Conservation (phyloP, 2,113 vertebrate species). For the Chaenogobius annularis region DNA sequence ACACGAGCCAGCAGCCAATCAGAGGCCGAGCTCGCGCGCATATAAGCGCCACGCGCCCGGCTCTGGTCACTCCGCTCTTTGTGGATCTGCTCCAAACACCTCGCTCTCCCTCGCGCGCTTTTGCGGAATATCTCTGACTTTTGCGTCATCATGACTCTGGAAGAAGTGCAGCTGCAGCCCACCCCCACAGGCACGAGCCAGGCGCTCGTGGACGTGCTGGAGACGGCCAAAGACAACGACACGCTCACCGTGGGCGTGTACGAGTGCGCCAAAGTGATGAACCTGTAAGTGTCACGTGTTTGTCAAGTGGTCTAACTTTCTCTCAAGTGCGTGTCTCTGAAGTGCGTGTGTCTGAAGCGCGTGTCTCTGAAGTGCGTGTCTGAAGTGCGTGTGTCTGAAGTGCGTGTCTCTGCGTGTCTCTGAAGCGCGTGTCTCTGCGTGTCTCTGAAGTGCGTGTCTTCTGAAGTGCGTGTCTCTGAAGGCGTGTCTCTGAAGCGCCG, state of each 20-base stretch:
- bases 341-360: too few species aligned
- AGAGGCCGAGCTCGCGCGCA: conserved; percentile 58
- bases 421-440: neutral
- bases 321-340: neutral
- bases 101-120: neutral
- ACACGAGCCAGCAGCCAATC: conserved; percentile 70
- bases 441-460: too few species aligned
- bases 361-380: neutral
- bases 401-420: too few species aligned
- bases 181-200: conserved; percentile 79
- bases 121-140: conserved; percentile 46
- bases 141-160: conserved; percentile 76
- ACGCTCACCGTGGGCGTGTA: conserved; percentile 93
- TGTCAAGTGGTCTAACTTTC: neutral
- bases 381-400: neutral
- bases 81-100: conserved; percentile 30
- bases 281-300: conserved; percentile 84
- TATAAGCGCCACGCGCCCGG: conserved; percentile 41
- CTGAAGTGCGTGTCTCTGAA: neutral
- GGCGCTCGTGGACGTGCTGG: conserved; percentile 86
- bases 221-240: conserved; percentile 86
- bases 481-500: too few species aligned
- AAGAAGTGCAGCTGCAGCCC: conserved; percentile 63
- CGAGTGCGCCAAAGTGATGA: conserved; percentile 96
- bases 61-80: conserved; percentile 31